Evolutionary conservation across 2,113 vertebrate species (phyloP).

Genomic region (Aviceda subcristata): DNA sequence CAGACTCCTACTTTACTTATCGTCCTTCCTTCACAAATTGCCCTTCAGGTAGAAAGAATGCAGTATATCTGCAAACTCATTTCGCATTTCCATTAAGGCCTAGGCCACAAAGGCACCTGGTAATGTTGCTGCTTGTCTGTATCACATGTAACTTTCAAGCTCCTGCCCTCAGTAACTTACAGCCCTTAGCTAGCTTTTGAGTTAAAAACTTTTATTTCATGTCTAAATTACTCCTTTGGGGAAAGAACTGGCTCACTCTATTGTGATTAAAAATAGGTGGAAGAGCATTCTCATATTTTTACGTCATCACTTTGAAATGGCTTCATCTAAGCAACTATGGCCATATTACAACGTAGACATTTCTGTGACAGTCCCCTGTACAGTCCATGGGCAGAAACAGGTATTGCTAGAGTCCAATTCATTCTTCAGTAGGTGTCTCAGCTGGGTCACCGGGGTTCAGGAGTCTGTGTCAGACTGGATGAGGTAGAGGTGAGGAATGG

Average conservation of each 20-base stretch:
- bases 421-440: neutral
- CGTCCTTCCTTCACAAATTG: neutral
- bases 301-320: neutral
- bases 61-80: neutral
- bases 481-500: neutral
- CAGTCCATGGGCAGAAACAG: neutral
- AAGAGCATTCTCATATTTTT: neutral
- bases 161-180: neutral
- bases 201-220: neutral
- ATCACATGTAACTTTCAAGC: neutral
- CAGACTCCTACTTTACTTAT: neutral
- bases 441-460: neutral
- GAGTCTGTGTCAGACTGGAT: neutral
- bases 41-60: neutral
- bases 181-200: neutral
- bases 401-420: neutral
- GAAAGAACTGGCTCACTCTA: neutral
- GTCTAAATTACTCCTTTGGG: neutral
- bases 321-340: neutral
- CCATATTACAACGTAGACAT: neutral
- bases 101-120: neutral
- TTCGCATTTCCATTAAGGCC: neutral
- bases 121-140: fast-evolving
- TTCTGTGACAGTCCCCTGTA: neutral
- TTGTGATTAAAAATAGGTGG: neutral